Evolutionary conservation across 2,797 vertebrate genomes (phyloP), one percentile per base, ranked within the genome.

Genomic region (Liasis olivaceus): DNA sequence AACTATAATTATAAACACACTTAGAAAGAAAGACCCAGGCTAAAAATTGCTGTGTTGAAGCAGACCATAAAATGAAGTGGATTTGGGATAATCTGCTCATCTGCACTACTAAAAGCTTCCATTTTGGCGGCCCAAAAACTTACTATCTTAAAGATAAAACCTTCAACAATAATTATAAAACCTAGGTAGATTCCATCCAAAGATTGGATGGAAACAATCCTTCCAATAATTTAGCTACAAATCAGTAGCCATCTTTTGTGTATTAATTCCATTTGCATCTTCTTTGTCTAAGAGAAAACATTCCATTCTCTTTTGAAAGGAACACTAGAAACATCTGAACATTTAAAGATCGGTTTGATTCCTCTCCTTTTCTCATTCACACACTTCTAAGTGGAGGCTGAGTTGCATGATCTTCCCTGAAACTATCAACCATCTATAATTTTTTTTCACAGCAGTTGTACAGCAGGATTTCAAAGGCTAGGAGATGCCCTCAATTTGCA

Each of bases 401-500:
- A 94, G 96, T 96, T 96, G 95, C 69, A 2, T 84, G 14, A 94
- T 91, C 96, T 95, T 94, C 64, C 91, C 36, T 91, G 94, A 92
- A 36, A 91, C 59, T 12, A 90, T 95, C 92, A 95, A 95, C 94
- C 93, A 92, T 94, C 95, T 92, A 95, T 89, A 91, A 94, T 97
- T 96, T 96, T 95, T 97, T 96, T 97, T 96, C 96, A 96, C 95
- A 96, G 95, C 60, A 85, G 95, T 96, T 87, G 93, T 95, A 93
- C 94, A 90, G 86, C 89, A 95, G 92, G 86, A 94, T 96, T 96
- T 96, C 96, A 96, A 97, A 96, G 95, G 95, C 93, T 96, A 88
- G 91, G 94, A 96, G 87, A 95, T 95, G 95, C 93, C 96, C 95
- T 94, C 95, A 96, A 97, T 97, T 96, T 97, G 93, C 96, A 97